phyloP scores from a whole-genome alignment of 37 sponge, comb jelly and placozoan species.

The Beroe forskalii region DNA sequence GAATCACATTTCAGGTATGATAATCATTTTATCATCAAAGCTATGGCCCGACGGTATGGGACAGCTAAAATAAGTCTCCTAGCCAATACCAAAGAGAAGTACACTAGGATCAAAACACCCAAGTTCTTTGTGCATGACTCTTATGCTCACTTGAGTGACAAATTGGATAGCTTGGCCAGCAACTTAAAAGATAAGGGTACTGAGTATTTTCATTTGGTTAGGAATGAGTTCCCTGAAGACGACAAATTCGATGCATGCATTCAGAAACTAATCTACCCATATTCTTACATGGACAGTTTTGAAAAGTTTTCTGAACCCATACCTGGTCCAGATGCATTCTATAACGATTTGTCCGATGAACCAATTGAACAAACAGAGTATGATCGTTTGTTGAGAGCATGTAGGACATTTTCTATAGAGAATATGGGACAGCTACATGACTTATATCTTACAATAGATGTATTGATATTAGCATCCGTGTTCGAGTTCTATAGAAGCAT shows the following conservation, averaged over 20 bases:
- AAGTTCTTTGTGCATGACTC: neutral
- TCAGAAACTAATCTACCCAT: neutral
- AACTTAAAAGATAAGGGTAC: neutral
- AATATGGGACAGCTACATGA: neutral
- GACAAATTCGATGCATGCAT: neutral
- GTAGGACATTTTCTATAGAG: neutral
- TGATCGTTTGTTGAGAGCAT: neutral
- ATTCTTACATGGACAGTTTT: neutral
- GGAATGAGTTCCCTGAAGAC: neutral
- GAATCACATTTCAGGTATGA: too few relatives aligned
- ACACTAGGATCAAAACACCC: neutral
- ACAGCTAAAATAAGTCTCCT: neutral
- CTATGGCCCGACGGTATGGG: neutral
- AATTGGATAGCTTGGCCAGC: neutral
- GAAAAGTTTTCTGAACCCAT: neutral
- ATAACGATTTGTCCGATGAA: neutral
- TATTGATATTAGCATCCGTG: neutral
- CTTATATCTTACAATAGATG: neutral
- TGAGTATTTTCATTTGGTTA: neutral
- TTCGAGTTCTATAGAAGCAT: neutral
- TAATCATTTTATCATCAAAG: neutral
- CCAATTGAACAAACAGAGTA: neutral
- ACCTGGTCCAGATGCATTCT: neutral
- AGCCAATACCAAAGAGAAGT: neutral
- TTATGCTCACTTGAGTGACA: neutral